phyloP scores from a whole-genome alignment of 1,140 invertebrate genomes.

The Druon quercuslanigerum region DNA sequence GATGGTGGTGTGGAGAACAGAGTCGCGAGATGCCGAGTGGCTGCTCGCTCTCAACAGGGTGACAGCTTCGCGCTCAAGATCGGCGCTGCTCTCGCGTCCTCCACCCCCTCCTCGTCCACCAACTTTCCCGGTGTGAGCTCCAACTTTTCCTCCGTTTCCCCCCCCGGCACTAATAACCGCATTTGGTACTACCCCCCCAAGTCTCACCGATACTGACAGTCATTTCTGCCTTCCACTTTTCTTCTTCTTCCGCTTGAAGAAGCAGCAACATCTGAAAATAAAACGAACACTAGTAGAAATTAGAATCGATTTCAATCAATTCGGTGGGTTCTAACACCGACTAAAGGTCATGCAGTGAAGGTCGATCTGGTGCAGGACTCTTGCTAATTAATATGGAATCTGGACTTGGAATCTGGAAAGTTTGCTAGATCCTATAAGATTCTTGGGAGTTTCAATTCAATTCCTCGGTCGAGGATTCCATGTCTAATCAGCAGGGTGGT shows the following conservation, averaged over 20 bases:
- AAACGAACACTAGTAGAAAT: constrained; percentile 76
- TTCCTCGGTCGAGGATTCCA: too few species aligned
- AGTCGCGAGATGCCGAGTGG: constrained; percentile 82
- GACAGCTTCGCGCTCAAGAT: constrained; percentile 81
- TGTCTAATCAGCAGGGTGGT: too few species aligned
- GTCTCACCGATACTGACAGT: constrained; percentile 76
- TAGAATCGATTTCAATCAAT: constrained; percentile 63
- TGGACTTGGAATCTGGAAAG: too few species aligned
- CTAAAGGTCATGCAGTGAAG: constrained; percentile 8
- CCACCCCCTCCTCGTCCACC: constrained; percentile 49
- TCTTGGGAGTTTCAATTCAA: too few species aligned
- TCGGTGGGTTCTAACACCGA: constrained; percentile 49
- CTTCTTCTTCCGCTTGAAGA: constrained; percentile 98
- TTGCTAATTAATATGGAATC: too few species aligned
- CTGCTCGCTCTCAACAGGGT: constrained; percentile 81
- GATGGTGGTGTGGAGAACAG: constrained; percentile 75
- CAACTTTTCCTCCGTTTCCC: constrained; percentile 47
- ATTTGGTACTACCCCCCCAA: constrained; percentile 69
- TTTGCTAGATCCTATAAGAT: too few species aligned
- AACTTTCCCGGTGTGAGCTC: constrained; percentile 42
- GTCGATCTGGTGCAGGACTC: too few species aligned
- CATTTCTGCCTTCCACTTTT: constrained; percentile 89
- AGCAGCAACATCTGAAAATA: constrained; percentile 94
- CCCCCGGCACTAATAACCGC: constrained; percentile 65
- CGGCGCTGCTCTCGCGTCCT: constrained; percentile 48